Conservation (phyloP, 2,113 vertebrate genomes). For the Chrysemys picta region DNA sequence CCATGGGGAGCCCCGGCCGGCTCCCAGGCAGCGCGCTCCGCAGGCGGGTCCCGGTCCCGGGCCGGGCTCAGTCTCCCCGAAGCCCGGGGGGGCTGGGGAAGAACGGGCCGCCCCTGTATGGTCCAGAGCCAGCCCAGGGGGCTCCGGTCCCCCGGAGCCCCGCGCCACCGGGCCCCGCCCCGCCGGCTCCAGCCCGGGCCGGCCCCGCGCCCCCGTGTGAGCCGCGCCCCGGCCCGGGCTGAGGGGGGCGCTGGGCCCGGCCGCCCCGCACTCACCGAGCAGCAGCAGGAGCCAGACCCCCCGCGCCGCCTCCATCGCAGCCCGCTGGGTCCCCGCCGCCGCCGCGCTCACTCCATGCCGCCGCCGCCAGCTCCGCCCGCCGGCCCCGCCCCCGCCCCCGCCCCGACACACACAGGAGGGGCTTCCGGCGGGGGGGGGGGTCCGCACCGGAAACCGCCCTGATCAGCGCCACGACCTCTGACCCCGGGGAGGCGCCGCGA, state of each 20-base stretch:
- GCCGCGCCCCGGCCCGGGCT: background rate
- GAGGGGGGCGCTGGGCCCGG: background rate
- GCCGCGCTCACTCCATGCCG: constrained; percentile 24
- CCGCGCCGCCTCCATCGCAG: constrained; percentile 52
- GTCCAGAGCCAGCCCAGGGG: no score
- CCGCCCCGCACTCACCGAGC: constrained; percentile 48
- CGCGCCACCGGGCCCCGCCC: no score
- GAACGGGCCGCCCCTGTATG: no score
- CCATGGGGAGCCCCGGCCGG: no score
- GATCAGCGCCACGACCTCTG: background rate
- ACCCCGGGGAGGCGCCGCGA: background rate
- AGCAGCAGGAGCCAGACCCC: constrained; percentile 1
- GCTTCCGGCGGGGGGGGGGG: constrained; percentile 50
- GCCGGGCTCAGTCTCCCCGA: no score
- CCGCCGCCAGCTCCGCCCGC: background rate
- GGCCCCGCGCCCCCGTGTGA: background rate
- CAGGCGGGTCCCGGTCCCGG: no score
- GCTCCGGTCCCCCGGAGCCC: no score
- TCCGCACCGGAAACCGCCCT: background rate
- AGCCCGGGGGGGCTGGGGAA: no score
- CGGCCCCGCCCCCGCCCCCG: constrained; percentile 32
- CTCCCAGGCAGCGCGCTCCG: no score
- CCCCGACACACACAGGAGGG: constrained; percentile 7
- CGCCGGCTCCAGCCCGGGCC: background rate
- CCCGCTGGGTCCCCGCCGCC: background rate